Evolutionary conservation across 2,888 invertebrate genomes (phyloP).

Genomic region (Tupiocoris notatus): DNA sequence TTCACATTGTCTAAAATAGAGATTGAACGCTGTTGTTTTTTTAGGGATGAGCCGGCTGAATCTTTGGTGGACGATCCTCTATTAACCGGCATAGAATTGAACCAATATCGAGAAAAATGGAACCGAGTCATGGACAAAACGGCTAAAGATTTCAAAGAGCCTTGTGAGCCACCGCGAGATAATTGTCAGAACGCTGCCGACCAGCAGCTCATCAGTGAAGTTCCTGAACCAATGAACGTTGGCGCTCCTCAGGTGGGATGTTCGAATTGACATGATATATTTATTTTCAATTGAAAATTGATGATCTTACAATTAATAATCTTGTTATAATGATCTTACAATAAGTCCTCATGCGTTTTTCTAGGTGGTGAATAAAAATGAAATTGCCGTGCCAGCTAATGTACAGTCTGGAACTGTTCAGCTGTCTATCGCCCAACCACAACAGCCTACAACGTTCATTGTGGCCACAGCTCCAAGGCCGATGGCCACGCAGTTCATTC

Average conservation of each 20-base stretch:
- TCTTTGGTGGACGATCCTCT: background rate
- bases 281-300: too few relatives aligned
- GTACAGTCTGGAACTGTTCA: too few relatives aligned
- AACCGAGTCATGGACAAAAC: background rate
- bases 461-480: background rate
- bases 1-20: too few relatives aligned
- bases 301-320: too few relatives aligned
- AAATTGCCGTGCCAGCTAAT: background rate
- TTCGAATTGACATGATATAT: too few relatives aligned
- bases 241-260: too few relatives aligned
- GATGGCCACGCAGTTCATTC: background rate
- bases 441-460: background rate
- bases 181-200: background rate
- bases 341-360: background rate
- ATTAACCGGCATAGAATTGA: background rate
- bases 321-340: too few relatives aligned
- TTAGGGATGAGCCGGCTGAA: background rate
- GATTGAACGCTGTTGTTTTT: too few relatives aligned
- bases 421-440: background rate
- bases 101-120: background rate
- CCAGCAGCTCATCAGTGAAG: background rate
- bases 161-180: background rate
- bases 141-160: background rate
- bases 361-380: background rate
- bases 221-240: background rate